Conservation (phyloP, 2,797 vertebrate species). For the Cercopithecus hamlyni region DNA sequence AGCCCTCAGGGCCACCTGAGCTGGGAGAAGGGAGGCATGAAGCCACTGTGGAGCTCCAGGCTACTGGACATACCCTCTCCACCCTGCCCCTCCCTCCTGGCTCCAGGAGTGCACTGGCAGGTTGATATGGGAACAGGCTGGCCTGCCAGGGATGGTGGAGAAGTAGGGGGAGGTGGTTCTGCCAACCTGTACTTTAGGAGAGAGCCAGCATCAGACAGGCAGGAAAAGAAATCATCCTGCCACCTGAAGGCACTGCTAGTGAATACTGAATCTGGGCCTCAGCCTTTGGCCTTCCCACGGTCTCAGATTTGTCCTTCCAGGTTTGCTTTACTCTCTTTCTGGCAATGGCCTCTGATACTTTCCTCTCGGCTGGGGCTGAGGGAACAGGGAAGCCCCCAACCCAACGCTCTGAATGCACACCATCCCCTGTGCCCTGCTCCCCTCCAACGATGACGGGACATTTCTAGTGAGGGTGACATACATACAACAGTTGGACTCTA, state of each 20-base stretch:
- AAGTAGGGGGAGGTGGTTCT: neutral
- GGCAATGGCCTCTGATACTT: rapidly evolving
- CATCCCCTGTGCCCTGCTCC: neutral
- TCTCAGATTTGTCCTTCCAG: neutral
- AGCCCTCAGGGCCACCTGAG: slow-evolving; percentile 48
- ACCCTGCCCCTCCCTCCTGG: neutral
- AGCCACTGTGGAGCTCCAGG: neutral
- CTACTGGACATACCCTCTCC: neutral
- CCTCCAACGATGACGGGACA: rapidly evolving
- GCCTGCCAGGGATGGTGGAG: neutral
- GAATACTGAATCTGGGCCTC: neutral
- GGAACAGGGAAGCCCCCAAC: neutral
- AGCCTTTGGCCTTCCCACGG: neutral
- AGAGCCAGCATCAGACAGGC: neutral
- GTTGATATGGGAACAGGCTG: neutral
- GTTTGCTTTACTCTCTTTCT: neutral
- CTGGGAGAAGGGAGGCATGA: neutral
- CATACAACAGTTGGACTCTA: neutral
- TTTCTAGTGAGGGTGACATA: neutral
- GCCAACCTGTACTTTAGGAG: neutral
- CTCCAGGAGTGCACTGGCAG: neutral
- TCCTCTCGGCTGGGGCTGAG: neutral
- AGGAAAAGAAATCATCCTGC: neutral
- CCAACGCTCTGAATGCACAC: neutral
- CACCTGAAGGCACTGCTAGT: neutral